A percentile compares a stretch with the other conserved stretches of the same genome.
phyloP scores from a whole-genome alignment of 2,888 invertebrate genomes.

The Apotomis betuletana region DNA sequence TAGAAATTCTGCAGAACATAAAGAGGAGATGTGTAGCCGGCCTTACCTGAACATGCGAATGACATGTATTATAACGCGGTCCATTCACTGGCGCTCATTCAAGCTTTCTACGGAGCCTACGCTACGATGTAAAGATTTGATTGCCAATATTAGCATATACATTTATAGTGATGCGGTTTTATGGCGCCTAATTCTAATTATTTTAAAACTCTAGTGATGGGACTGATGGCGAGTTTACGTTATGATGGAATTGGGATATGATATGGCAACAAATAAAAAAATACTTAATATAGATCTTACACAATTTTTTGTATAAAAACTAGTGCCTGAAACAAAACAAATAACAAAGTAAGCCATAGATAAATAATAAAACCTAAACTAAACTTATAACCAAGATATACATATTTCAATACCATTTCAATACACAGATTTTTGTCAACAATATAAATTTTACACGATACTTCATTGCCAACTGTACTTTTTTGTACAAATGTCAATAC shows the following conservation, averaged over 20 bases:
- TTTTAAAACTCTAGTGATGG: slow-evolving; percentile 10
- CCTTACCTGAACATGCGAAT: slow-evolving; percentile 23
- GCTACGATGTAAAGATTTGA: slow-evolving; percentile 36
- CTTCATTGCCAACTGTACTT: too few species aligned
- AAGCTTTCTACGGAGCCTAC: slow-evolving; percentile 68
- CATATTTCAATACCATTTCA: neutral
- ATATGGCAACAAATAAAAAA: neutral
- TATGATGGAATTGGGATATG: neutral
- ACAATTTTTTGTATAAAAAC: neutral
- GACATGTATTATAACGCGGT: slow-evolving; percentile 47
- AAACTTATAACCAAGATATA: neutral
- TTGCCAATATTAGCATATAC: slow-evolving; percentile 37
- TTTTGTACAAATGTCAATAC: too few species aligned
- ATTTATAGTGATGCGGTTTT: slow-evolving; percentile 19
- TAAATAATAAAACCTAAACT: neutral
- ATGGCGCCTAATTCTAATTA: slow-evolving; percentile 14
- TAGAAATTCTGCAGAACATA: neutral
- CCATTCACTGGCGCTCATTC: slow-evolving; percentile 76
- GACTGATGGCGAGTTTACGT: neutral
- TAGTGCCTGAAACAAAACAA: neutral
- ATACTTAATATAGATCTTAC: neutral
- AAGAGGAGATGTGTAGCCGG: slow-evolving; percentile 4
- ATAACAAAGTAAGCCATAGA: neutral
- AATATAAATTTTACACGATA: too few species aligned
- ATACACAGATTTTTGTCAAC: neutral